Conservation (phyloP, 1,140 invertebrate species). For the Eumaeus atala region DNA sequence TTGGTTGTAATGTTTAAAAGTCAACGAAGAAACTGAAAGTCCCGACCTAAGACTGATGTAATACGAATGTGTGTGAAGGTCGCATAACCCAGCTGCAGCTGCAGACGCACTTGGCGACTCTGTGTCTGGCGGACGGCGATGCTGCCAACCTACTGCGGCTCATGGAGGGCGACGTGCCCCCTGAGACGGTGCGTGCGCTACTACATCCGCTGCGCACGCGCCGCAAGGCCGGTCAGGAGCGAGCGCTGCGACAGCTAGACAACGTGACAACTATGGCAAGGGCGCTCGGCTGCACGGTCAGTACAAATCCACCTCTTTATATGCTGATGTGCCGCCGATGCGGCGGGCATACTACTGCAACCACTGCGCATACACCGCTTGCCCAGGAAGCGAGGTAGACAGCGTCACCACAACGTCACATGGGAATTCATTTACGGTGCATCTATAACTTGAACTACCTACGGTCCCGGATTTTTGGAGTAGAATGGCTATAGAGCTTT, state of each 20-base stretch:
- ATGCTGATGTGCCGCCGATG: slow-evolving; percentile 81
- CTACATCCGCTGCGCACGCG: slow-evolving; percentile 77
- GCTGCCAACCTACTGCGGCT: slow-evolving; percentile 81
- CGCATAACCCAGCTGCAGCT: slow-evolving; percentile 81
- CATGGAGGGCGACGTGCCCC: slow-evolving; percentile 81
- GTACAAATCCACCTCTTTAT: slow-evolving; percentile 71
- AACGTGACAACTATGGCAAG: slow-evolving; percentile 80
- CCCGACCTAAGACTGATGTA: background rate
- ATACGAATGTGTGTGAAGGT: slow-evolving; percentile 49
- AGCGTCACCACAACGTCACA: too few species aligned
- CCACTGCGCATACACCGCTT: slow-evolving; percentile 47
- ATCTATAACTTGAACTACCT: too few species aligned
- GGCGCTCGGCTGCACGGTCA: slow-evolving; percentile 83
- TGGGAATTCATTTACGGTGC: too few species aligned
- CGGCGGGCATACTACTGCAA: slow-evolving; percentile 71
- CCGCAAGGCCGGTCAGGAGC: slow-evolving; percentile 79
- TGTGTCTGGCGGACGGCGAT: slow-evolving; percentile 81
- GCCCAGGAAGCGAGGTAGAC: slow-evolving; percentile 84
- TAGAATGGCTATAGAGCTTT: too few species aligned
- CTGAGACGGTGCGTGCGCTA: slow-evolving; percentile 78
- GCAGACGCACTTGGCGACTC: slow-evolving; percentile 80
- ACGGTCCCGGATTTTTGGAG: too few species aligned
- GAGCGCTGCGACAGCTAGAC: slow-evolving; percentile 84
- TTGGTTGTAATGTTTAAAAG: too few species aligned
- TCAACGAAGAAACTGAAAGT: too few species aligned